phyloP scores from a whole-genome alignment of 2,797 vertebrate species.

The Uromys caudimaculatus region DNA sequence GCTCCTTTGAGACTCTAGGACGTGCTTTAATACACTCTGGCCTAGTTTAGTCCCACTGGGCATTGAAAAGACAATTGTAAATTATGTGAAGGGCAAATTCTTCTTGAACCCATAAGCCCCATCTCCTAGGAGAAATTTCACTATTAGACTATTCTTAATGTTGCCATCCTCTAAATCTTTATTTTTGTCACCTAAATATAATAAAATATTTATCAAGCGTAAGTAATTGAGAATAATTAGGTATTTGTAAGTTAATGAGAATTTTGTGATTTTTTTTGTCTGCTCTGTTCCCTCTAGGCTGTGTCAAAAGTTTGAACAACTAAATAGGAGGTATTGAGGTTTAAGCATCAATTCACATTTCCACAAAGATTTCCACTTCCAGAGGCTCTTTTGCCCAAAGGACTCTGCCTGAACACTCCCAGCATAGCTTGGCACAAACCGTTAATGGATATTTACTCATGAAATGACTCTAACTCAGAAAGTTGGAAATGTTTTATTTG shows the following conservation, averaged over 20 bases:
- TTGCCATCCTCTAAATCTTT: not conserved
- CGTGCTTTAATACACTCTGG: not conserved
- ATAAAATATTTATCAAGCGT: not conserved
- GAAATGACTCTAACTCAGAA: constrained; percentile 53
- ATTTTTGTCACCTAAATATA: not conserved
- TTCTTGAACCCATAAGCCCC: not conserved
- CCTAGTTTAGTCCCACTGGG: not conserved
- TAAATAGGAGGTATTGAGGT: not conserved
- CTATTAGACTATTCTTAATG: not conserved
- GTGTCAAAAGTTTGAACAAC: not conserved
- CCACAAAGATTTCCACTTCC: constrained; percentile 7
- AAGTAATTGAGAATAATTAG: not conserved
- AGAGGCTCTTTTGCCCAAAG: not conserved
- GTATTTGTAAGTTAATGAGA: not conserved
- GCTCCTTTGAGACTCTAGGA: not conserved
- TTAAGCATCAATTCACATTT: constrained; percentile 34
- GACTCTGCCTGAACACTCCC: not conserved
- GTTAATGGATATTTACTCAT: constrained; percentile 36
- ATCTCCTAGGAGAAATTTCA: not conserved
- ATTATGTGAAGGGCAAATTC: not conserved
- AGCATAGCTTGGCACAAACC: constrained; percentile 26
- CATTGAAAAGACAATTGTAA: not conserved
- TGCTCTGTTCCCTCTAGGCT: not conserved
- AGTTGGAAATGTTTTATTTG: constrained; percentile 63
- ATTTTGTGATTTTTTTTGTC: not conserved